Base-by-base conservation (phyloP, 2,113 vertebrate species). In the Maccullochella peelii region DNA sequence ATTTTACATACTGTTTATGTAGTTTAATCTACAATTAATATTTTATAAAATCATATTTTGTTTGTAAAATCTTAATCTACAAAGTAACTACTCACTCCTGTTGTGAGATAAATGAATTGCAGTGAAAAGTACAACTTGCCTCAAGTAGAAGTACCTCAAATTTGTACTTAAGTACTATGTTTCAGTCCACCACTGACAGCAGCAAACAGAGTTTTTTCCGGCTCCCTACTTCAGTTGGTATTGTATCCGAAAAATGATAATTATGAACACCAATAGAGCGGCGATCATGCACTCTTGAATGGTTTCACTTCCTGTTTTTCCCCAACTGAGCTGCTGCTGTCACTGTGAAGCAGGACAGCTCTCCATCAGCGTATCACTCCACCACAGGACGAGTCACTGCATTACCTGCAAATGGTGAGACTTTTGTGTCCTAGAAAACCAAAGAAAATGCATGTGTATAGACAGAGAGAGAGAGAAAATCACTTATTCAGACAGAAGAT, bases 331-430 rank as follows among this genome's bases (percentile, higher is more conserved):
- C 33, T 16, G 59, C 59, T 42, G 80, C 36, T 9, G 47, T 52
- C 1, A 18, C 50, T 21, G 33, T 15, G 73, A 40, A 67, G 62
- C 80, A 77, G 68, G 23, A 70, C 47, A 27, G 58, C 44, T 79
- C 81, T 83, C 61, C 38, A 30, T 50, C 81, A 36, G 16, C 58
- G 36, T 4, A n/a, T 30, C 1, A 0, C 62, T 40, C 20, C 21
- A 5, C 44, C 14, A 1, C 69, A 79, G 23, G 57, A 8, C 58
- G 18, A 85, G 8, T 4, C 12, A 27, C 73, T 44, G 30, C 16
- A 40, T 38, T 16, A 42, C 38, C 77, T 87, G 65, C 36, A 70
- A 44, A 93, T 91, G 91, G 91, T 91, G 83, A 93, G 88, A 85
- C 0, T 6, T 36, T 57, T 75, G 47, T 38, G 6, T 69, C 16